Evolutionary conservation across 2,888 invertebrate species (phyloP), one percentile per base, ranked within the genome.

Genomic region (Polymixis lichenea): DNA sequence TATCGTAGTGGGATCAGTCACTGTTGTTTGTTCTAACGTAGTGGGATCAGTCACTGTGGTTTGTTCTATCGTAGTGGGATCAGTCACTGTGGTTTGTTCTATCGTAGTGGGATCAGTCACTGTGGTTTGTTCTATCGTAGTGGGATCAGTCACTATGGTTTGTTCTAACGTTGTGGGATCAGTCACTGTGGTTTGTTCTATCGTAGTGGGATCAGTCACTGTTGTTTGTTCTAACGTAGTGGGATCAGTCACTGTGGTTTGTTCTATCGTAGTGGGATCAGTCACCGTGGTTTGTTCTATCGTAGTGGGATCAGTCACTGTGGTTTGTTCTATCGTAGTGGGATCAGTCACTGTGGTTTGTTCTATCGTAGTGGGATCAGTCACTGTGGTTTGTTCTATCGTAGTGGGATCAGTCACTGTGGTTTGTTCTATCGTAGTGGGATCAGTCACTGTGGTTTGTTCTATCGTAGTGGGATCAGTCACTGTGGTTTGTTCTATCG

Each of bases 301-400:
- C 0, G 61, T 32, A 22, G 8, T 15, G 1, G 22, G 32, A 1
- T 22, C 32, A 7, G 32, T 32, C 1, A 32, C 2, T 0, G 32
- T 61, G 7, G 13, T 61, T 1, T 32, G 13, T 13, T 61, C 61
- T 8, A 32, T 32, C 0, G 61, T 15, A 22, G 32, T 22, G 13
- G 22, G 3, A 4, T 61, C 32, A 32, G 22, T 61, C 1, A 32
- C 2, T 0, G 22, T 32, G 7, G 61, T 61, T 13, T 32, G 32
- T 32, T 61, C 61, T 32, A 15, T 32, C 0, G 61, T 61, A 15
- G 32, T 61, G 3, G 61, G 7, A 0, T 61, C 61, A 15, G 22
- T 61, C 13, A 61, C 0, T 0, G 32, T 32, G 7, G 61, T 61
- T 1, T 13, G 7, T 32, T 61, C 32, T 22, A 32, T 61, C 0